Conservation (phyloP, 2,797 vertebrate species). For the Erpetoichthys calabaricus region DNA sequence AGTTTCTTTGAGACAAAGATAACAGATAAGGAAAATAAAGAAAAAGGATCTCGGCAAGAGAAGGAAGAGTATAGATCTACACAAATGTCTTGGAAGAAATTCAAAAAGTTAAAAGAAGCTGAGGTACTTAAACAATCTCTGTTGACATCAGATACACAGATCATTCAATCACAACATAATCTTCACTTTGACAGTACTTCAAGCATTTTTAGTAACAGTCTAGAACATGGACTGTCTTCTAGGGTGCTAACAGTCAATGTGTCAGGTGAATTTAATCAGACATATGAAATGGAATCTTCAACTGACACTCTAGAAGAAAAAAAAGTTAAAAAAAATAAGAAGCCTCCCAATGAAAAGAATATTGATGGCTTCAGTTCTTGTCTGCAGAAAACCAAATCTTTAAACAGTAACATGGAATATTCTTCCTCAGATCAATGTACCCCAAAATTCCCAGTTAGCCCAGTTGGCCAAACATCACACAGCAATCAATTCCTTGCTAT, state of each 20-base stretch:
- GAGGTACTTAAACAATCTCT: conserved; percentile 41
- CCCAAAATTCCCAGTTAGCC: conserved; percentile 29
- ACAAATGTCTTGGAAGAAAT: conserved; percentile 48
- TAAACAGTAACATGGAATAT: conserved; percentile 28
- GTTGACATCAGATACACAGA: conserved; percentile 26
- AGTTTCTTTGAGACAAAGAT: conserved; percentile 67
- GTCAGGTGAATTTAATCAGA: conserved; percentile 8
- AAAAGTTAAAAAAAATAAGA: conserved; percentile 36
- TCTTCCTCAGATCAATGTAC: conserved; percentile 30
- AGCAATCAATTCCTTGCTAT: conserved; percentile 32
- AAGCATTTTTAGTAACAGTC: conserved; percentile 18
- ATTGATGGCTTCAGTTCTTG: conserved; percentile 22
- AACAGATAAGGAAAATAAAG: conserved; percentile 46
- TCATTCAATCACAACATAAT: conserved; percentile 7
- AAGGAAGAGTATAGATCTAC: conserved; percentile 39
- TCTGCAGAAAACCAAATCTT: conserved; percentile 18
- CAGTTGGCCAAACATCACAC: conserved; percentile 21
- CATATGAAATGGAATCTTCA: conserved; percentile 13
- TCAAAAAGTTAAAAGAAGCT: conserved; percentile 49
- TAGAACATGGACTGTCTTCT: conserved; percentile 17
- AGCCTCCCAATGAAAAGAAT: conserved; percentile 29
- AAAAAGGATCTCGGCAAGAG: conserved; percentile 28
- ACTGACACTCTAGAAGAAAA: conserved; percentile 26
- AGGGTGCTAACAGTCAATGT: conserved; percentile 9
- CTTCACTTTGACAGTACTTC: conserved; percentile 14